Evolutionary conservation across 2,113 vertebrate species (phyloP).

Genomic region (Dermatemys mawii): DNA sequence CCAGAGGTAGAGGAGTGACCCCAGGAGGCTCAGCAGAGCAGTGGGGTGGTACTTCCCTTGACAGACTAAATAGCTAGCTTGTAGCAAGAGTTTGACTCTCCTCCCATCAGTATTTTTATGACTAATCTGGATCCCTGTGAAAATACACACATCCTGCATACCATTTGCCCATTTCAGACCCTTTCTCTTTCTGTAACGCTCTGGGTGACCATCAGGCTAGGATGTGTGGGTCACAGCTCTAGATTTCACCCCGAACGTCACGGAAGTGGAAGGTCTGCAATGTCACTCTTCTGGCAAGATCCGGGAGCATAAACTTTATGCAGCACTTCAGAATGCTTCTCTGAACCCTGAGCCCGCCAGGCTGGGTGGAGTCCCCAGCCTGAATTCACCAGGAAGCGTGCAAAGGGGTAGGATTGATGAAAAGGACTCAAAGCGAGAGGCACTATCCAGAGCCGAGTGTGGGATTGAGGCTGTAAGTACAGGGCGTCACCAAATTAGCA

Average conservation of each 20-base stretch:
- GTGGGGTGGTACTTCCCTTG: not conserved
- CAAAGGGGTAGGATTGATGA: fast-evolving
- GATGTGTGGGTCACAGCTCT: not conserved
- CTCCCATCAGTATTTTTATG: not conserved
- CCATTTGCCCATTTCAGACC: not conserved
- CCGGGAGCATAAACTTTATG: not conserved
- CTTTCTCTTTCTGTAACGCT: not conserved
- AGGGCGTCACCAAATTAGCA: not conserved
- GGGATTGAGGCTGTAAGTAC: not conserved
- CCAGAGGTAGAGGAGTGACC: not conserved
- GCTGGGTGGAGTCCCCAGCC: fast-evolving
- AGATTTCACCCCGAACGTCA: not conserved
- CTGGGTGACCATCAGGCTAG: not conserved
- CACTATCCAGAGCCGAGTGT: too few species aligned
- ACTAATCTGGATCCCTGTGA: not conserved
- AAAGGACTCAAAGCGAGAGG: not conserved
- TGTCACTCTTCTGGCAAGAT: not conserved
- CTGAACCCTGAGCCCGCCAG: fast-evolving
- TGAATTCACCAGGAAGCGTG: fast-evolving
- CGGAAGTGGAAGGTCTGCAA: not conserved
- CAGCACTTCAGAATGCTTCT: not conserved
- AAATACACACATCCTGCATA: not conserved
- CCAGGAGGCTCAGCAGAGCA: not conserved
- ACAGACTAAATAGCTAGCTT: not conserved
- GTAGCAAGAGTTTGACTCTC: not conserved